A percentile compares a stretch with the other conserved stretches of the same genome.
These are phyloP conservation scores for Patella depressa DNA, from an alignment of 2,888 invertebrate genomes.

Conservation along the genomic window DNA sequence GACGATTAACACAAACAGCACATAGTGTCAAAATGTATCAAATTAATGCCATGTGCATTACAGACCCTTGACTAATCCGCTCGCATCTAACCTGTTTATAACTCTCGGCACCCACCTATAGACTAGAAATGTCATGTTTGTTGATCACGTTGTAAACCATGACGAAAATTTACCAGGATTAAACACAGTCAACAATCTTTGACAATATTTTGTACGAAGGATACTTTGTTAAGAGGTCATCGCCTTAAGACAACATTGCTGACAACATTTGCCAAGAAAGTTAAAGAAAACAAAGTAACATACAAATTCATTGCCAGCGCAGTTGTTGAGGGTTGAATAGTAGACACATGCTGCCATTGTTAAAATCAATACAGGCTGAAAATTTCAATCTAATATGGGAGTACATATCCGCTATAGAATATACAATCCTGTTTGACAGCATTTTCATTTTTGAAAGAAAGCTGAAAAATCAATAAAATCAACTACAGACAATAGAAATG, in stretches of 20 bases:
- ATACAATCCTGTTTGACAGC: too few relatives aligned
- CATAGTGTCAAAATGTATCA: neutral
- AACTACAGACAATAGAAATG: too few relatives aligned
- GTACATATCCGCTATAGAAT: too few relatives aligned
- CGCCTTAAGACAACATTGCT: constrained; percentile 3
- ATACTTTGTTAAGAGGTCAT: constrained; percentile 6
- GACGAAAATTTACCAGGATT: constrained; percentile 10
- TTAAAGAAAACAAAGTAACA: neutral
- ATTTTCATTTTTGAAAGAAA: too few relatives aligned
- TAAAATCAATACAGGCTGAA: too few relatives aligned
- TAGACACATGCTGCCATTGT: too few relatives aligned
- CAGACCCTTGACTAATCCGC: neutral
- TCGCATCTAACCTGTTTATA: neutral
- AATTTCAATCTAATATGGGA: too few relatives aligned
- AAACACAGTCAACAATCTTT: constrained; percentile 7
- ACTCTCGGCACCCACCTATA: neutral
- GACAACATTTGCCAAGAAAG: constrained; percentile 4
- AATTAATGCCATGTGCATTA: neutral
- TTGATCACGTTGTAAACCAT: neutral
- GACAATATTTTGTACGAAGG: constrained; percentile 2
- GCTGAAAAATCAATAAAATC: too few relatives aligned
- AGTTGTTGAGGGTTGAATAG: too few relatives aligned
- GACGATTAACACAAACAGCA: neutral
- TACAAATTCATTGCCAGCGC: neutral
- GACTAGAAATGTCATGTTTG: constrained; percentile 6